These are phyloP conservation scores for Polypedilum vanderplanki DNA, from an alignment of 1,140 invertebrate species.

Conservation along the genomic window DNA sequence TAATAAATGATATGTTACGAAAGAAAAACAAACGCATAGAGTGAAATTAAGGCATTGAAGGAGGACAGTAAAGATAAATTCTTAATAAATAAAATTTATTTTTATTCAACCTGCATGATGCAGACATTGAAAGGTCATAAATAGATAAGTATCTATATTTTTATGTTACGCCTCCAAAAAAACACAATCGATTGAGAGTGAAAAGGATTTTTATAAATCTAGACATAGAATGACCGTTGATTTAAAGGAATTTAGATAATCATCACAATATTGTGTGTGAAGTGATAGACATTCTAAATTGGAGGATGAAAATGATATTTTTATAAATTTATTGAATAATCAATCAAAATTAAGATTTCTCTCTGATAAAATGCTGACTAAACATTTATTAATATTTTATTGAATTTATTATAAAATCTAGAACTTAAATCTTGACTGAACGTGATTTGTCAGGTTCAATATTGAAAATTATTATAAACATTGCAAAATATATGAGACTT, in stretches of 20 bases:
- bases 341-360: conserved; percentile 5
- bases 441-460: no score
- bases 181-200: background rate
- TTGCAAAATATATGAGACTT: no score
- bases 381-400: background rate
- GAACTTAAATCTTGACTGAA: no score
- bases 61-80: background rate
- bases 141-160: conserved; percentile 3
- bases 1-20: conserved; percentile 19
- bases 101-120: background rate
- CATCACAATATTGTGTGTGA: background rate
- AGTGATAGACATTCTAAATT: background rate
- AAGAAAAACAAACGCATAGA: background rate
- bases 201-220: conserved; percentile 11
- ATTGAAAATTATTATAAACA: no score
- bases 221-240: background rate
- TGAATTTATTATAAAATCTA: no score
- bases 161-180: conserved; percentile 5
- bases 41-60: background rate
- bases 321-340: conserved; percentile 1
- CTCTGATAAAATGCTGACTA: conserved; percentile 10
- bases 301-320: conserved; percentile 3
- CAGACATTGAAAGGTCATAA: background rate
- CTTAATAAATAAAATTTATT: background rate
- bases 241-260: conserved; percentile 7